A percentile compares a stretch with the other conserved stretches of the same genome.
Conservation (phyloP, 2,797 vertebrate species). For the Rhinatrema bivittatum region DNA sequence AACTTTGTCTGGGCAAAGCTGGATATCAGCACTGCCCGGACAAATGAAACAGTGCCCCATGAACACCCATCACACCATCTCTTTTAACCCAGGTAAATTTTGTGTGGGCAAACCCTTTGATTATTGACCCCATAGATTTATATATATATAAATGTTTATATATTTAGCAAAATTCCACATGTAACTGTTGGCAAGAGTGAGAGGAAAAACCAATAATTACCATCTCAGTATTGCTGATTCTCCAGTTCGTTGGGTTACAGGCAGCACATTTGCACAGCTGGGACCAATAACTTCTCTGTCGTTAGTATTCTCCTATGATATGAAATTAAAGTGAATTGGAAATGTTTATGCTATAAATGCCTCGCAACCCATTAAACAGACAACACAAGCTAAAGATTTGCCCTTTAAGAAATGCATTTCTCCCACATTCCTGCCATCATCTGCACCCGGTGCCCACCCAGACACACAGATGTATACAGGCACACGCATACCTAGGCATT, state of each 20-base stretch:
- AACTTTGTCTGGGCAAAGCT: too few species aligned
- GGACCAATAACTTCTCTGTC: slow-evolving; percentile 37
- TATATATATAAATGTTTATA: slow-evolving; percentile 36
- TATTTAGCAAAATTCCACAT: slow-evolving; percentile 28
- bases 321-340: slow-evolving; percentile 48
- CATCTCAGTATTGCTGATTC: slow-evolving; percentile 31
- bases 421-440: too few species aligned
- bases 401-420: slow-evolving; percentile 8
- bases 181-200: slow-evolving; percentile 26
- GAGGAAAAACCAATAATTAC: slow-evolving; percentile 29
- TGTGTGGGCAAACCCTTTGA: too few species aligned
- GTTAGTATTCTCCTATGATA: slow-evolving; percentile 34
- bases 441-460: too few species aligned
- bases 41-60: too few species aligned
- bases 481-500: too few species aligned
- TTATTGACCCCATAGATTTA: slow-evolving; percentile 6
- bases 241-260: slow-evolving; percentile 33
- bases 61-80: too few species aligned
- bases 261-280: slow-evolving; percentile 42
- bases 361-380: slow-evolving; percentile 31
- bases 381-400: slow-evolving; percentile 18
- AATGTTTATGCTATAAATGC: slow-evolving; percentile 40
- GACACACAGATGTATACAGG: too few species aligned
- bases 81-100: too few species aligned
- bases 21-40: too few species aligned